A percentile compares a stretch with the other conserved stretches of the same genome.
Evolutionary conservation across 2,888 invertebrate genomes (phyloP).

Genomic region (Tenthredo scrophulariae): DNA sequence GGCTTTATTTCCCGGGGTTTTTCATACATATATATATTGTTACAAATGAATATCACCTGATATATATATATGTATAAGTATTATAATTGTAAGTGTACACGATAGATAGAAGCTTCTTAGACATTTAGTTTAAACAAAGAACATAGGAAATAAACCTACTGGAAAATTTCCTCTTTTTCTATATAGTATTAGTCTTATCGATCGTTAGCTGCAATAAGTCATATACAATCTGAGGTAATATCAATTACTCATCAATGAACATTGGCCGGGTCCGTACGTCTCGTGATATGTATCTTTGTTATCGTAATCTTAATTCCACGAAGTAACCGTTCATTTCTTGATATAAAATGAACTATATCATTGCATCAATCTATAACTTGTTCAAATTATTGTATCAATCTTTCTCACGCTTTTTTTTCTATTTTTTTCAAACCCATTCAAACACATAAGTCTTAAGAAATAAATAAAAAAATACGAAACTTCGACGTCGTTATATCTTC

Average conservation of each 20-base stretch:
- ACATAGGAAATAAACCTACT: not conserved
- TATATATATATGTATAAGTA: too few species aligned
- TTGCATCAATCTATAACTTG: not conserved
- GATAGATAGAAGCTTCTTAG: too few species aligned
- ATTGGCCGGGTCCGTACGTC: not conserved
- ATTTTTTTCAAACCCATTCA: not conserved
- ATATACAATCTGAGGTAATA: conserved; percentile 5
- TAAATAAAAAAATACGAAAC: not conserved
- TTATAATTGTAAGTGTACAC: too few species aligned
- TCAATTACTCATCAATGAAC: conserved; percentile 18
- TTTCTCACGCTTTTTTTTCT: not conserved
- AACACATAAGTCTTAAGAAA: not conserved
- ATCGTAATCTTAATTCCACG: not conserved
- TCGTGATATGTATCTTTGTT: not conserved
- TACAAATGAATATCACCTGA: not conserved
- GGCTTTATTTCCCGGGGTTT: not conserved
- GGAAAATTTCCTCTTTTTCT: not conserved
- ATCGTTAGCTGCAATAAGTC: not conserved
- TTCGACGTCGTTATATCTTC: not conserved
- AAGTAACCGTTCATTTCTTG: not conserved
- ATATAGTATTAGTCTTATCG: not conserved
- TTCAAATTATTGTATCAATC: not conserved
- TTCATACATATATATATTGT: not conserved
- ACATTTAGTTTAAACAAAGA: not conserved
- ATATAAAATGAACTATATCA: not conserved